Evolutionary conservation across 2,113 vertebrate genomes (phyloP).

Genomic region (Hiodon tergisus): DNA sequence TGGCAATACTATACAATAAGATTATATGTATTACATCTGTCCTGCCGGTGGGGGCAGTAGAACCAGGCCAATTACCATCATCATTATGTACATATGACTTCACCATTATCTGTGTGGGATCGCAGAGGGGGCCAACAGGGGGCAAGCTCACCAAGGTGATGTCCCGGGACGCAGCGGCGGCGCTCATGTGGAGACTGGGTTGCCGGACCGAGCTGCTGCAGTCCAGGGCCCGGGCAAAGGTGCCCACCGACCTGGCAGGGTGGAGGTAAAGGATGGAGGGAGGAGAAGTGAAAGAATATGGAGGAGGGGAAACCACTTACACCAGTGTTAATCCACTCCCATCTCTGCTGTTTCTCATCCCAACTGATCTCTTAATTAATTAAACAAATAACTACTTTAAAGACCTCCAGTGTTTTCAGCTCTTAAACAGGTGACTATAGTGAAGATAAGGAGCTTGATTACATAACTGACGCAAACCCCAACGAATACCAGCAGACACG

Average conservation of each 20-base stretch:
- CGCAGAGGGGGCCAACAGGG: too few species aligned
- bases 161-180: constrained; percentile 72
- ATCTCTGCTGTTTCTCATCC: too few species aligned
- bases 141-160: constrained; percentile 64
- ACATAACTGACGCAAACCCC: background rate
- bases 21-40: too few species aligned
- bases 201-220: constrained; percentile 74
- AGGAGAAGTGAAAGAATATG: background rate
- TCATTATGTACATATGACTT: too few species aligned
- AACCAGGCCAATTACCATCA: too few species aligned
- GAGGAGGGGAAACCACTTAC: background rate
- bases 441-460: too few species aligned
- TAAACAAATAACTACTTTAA: background rate
- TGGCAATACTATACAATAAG: too few species aligned
- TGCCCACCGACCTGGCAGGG: constrained; percentile 63
- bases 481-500: too few species aligned
- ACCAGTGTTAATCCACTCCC: background rate
- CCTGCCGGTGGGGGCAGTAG: too few species aligned
- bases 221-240: constrained; percentile 70
- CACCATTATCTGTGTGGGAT: background rate
- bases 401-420: background rate
- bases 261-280: background rate
- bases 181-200: constrained; percentile 75
- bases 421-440: too few species aligned
- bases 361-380: too few species aligned